These are phyloP conservation scores for Atlantisia rogersi DNA, from an alignment of 2,113 vertebrate species.

Conservation along the genomic window DNA sequence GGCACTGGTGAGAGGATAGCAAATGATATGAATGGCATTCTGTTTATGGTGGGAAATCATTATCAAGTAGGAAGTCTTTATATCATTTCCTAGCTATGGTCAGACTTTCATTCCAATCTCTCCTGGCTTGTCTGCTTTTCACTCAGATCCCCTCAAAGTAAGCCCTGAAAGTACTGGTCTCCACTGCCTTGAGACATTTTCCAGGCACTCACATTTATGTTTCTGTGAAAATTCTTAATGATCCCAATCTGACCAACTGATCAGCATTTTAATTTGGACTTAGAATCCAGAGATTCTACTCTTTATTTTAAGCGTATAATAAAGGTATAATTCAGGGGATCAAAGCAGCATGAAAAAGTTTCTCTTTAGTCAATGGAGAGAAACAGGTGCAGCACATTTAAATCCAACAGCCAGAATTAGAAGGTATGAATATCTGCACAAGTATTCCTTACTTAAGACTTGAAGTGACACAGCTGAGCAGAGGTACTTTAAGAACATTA, in stretches of 20 bases:
- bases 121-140: background rate
- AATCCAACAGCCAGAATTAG: background rate
- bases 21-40: background rate
- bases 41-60: background rate
- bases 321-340: background rate
- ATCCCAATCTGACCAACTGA: background rate
- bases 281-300: background rate
- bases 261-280: background rate
- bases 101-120: background rate
- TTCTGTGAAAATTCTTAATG: background rate
- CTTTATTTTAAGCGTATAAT: background rate
- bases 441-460: background rate
- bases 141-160: background rate
- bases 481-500: background rate
- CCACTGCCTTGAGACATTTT: background rate
- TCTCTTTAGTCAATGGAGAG: background rate
- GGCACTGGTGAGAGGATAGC: background rate
- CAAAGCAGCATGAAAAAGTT: background rate
- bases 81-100: conserved; percentile 23
- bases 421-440: background rate
- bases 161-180: background rate
- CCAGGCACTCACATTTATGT: background rate
- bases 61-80: conserved; percentile 9
- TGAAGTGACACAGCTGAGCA: background rate
- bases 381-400: background rate